Evolutionary conservation across 1,140 invertebrate genomes (phyloP).

Genomic region (Mya arenaria): DNA sequence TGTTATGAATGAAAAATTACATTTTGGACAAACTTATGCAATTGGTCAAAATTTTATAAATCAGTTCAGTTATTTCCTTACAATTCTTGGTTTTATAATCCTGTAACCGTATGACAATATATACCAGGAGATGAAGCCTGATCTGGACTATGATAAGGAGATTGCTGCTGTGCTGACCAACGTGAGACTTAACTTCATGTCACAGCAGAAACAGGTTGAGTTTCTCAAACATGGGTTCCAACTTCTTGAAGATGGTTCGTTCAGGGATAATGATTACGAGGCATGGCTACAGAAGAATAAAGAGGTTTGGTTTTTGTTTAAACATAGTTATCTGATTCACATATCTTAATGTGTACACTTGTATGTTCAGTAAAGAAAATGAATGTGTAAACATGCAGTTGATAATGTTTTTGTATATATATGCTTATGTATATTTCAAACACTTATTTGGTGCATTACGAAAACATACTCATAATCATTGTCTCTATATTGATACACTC

Average conservation of each 20-base stretch:
- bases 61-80: not conserved
- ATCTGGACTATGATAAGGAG: slow-evolving; percentile 97
- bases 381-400: too few relatives aligned
- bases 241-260: not conserved
- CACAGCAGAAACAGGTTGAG: not conserved
- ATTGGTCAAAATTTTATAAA: not conserved
- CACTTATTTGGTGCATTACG: too few relatives aligned
- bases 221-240: slow-evolving; percentile 23
- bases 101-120: not conserved
- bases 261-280: not conserved
- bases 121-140: slow-evolving; percentile 89
- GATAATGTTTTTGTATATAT: too few relatives aligned
- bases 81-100: not conserved
- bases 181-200: slow-evolving; percentile 32
- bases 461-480: too few relatives aligned
- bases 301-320: not conserved
- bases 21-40: not conserved
- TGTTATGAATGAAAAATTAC: not conserved
- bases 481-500: too few relatives aligned
- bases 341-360: too few relatives aligned
- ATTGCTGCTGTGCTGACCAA: slow-evolving; percentile 28
- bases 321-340: too few relatives aligned
- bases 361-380: too few relatives aligned
- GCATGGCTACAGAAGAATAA: not conserved
- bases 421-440: too few relatives aligned